Evolutionary conservation across 2,888 invertebrate species (phyloP).

Genomic region (Tetragnatha montana): DNA sequence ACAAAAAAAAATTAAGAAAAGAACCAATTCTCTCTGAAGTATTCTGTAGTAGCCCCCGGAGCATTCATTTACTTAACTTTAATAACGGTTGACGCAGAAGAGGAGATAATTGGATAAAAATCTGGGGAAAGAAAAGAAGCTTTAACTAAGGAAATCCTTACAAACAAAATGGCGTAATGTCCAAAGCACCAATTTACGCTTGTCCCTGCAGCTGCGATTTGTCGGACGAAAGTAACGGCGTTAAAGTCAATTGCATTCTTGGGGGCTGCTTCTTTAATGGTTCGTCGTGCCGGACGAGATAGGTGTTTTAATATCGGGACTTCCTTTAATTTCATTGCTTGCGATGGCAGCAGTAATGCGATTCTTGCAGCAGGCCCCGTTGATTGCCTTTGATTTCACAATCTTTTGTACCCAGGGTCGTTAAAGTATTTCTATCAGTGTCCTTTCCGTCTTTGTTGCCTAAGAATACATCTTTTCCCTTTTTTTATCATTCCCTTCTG

Average conservation of each 20-base stretch:
- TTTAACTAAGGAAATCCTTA: slow-evolving; percentile 24
- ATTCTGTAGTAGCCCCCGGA: slow-evolving; percentile 10
- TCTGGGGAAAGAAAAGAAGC: slow-evolving; percentile 7
- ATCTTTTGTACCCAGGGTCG: slow-evolving; percentile 29
- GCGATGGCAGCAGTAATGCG: slow-evolving; percentile 23
- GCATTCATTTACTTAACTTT: slow-evolving; percentile 32
- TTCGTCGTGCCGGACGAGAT: slow-evolving; percentile 10
- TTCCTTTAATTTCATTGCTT: slow-evolving; percentile 54
- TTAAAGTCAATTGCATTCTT: slow-evolving; percentile 62
- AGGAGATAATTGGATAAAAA: slow-evolving; percentile 48
- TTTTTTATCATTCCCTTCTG: background rate
- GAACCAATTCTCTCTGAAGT: slow-evolving; percentile 19
- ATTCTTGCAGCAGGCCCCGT: slow-evolving; percentile 8
- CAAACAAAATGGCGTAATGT: slow-evolving; percentile 49
- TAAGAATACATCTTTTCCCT: background rate
- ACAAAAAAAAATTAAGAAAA: background rate
- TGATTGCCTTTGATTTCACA: slow-evolving; percentile 36
- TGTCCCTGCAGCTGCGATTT: slow-evolving; percentile 18
- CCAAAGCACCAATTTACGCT: slow-evolving; percentile 36
- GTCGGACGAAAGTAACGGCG: slow-evolving; percentile 57
- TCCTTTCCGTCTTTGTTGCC: slow-evolving; percentile 1
- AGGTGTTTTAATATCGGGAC: slow-evolving; percentile 49
- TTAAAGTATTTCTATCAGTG: background rate
- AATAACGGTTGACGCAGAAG: slow-evolving; percentile 42
- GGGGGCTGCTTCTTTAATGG: slow-evolving; percentile 36